A percentile compares a stretch with the other conserved stretches of the same genome.
Evolutionary conservation across 2,797 vertebrate species (phyloP).

Genomic region (Eleutherodactylus coqui): DNA sequence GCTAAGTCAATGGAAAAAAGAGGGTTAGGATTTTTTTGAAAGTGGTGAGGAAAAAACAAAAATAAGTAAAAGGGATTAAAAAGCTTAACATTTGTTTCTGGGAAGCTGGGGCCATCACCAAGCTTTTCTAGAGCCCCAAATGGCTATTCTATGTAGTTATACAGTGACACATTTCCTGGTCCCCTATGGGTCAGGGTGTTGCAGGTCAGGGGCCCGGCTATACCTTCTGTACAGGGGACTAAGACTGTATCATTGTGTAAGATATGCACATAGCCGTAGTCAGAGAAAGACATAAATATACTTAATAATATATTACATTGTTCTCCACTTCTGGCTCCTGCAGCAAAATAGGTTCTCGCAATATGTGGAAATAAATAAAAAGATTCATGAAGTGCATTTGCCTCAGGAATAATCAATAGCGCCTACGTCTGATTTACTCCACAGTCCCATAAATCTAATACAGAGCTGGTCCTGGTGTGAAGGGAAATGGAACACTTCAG

Average conservation of each 20-base stretch:
- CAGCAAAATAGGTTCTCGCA: slow-evolving; percentile 50
- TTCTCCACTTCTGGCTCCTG: slow-evolving; percentile 55
- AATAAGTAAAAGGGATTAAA: too few relatives aligned
- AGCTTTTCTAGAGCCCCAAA: neutral
- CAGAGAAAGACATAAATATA: neutral
- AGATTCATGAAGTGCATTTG: slow-evolving; percentile 59
- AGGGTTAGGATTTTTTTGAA: too few relatives aligned
- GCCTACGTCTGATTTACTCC: slow-evolving; percentile 30
- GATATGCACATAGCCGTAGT: neutral
- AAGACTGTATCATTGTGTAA: neutral
- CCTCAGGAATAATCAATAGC: slow-evolving; percentile 45
- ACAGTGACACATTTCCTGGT: neutral
- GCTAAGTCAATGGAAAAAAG: too few relatives aligned
- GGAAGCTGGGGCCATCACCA: neutral
- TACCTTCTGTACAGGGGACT: neutral
- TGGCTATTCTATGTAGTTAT: neutral
- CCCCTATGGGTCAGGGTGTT: neutral
- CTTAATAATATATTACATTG: slow-evolving; percentile 31
- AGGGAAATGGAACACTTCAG: neutral
- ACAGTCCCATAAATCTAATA: slow-evolving; percentile 51
- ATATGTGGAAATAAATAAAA: slow-evolving; percentile 63
- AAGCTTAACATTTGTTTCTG: too few relatives aligned
- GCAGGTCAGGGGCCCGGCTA: neutral
- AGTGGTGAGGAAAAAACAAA: too few relatives aligned
- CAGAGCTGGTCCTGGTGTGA: neutral